These are phyloP conservation scores for Ellobium chinense DNA, from an alignment of 2,888 invertebrate species.

Conservation along the genomic window DNA sequence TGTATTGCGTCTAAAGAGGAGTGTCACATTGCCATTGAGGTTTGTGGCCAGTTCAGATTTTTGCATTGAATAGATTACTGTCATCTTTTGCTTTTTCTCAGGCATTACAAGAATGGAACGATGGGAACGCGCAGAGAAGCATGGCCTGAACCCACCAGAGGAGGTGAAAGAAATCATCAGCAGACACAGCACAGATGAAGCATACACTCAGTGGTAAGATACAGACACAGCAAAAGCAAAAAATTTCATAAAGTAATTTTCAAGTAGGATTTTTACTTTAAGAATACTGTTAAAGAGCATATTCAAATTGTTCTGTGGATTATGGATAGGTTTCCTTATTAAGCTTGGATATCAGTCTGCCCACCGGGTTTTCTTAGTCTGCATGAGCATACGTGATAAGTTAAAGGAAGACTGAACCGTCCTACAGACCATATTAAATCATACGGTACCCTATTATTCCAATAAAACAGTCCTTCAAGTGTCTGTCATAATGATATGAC, in stretches of 20 bases:
- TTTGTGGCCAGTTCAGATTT: background rate
- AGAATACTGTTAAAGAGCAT: background rate
- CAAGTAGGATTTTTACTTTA: background rate
- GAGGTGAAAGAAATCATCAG: conserved; percentile 63
- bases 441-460: too few species aligned
- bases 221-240: too few species aligned
- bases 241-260: background rate
- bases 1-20: too few species aligned
- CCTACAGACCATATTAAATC: too few species aligned
- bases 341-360: too few species aligned
- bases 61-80: background rate
- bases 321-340: too few species aligned
- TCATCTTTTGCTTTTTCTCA: conserved; percentile 37
- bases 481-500: too few species aligned
- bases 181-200: conserved; percentile 56
- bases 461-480: too few species aligned
- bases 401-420: too few species aligned
- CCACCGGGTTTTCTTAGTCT: too few species aligned
- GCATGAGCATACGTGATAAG: too few species aligned
- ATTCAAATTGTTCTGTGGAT: background rate
- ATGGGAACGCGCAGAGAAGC: conserved; percentile 72
- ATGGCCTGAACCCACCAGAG: conserved; percentile 68
- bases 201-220: conserved; percentile 65
- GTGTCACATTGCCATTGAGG: too few species aligned
- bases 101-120: conserved; percentile 72